These are phyloP conservation scores for Anastatus disparis DNA, from an alignment of 1,140 invertebrate species.

Conservation along the genomic window DNA sequence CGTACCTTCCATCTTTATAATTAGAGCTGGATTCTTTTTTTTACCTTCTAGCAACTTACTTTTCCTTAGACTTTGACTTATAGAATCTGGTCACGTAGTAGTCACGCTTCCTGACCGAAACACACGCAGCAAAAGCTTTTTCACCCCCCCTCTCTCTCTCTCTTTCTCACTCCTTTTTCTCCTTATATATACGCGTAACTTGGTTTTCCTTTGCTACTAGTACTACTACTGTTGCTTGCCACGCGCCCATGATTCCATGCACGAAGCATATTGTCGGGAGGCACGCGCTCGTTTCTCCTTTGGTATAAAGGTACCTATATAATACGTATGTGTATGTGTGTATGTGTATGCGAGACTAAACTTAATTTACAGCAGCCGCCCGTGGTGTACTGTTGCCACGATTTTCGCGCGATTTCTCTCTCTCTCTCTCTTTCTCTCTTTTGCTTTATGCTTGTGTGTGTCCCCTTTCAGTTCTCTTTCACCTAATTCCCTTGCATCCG, in stretches of 20 bases:
- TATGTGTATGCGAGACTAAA: conserved; percentile 40
- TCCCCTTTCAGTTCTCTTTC: too few species aligned
- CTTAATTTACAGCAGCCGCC: conserved; percentile 55
- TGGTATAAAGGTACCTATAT: too few species aligned
- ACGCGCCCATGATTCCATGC: conserved; percentile 47
- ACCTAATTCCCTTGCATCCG: too few species aligned
- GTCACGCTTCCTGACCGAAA: conserved; percentile 53
- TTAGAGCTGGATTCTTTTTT: conserved; percentile 26
- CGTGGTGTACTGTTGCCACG: background rate
- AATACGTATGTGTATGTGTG: background rate
- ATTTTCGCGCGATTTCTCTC: background rate
- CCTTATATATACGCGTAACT: background rate
- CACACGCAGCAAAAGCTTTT: too few species aligned
- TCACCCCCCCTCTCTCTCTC: background rate
- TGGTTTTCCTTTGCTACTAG: conserved; percentile 53
- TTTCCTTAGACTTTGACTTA: background rate
- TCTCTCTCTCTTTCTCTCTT: background rate
- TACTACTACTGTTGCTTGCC: too few species aligned
- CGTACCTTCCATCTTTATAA: conserved; percentile 32
- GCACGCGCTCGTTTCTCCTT: conserved; percentile 22
- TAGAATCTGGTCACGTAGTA: conserved; percentile 53
- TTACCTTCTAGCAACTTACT: too few species aligned
- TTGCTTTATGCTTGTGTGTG: too few species aligned
- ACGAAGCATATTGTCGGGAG: conserved; percentile 19
- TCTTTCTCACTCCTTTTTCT: conserved; percentile 8